These are phyloP conservation scores for Hippocampus zosterae DNA, from an alignment of 2,113 vertebrate species.

Conservation along the genomic window DNA sequence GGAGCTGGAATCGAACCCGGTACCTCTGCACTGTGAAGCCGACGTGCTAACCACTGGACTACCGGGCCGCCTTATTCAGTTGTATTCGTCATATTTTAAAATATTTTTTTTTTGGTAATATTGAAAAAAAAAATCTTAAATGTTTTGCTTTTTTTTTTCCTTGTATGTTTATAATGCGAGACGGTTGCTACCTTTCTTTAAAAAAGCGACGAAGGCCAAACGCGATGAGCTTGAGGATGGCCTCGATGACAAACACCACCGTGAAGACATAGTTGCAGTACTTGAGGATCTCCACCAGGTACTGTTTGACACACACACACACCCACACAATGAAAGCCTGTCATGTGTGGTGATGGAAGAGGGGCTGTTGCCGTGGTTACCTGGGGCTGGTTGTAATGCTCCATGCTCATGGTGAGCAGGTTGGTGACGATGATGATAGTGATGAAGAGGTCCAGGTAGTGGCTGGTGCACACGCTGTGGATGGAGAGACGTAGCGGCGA, in stretches of 20 bases:
- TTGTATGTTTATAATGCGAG: no score
- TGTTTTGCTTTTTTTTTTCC: no score
- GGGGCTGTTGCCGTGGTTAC: slow-evolving; percentile 71
- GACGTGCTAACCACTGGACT: no score
- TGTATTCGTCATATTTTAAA: no score
- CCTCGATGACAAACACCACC: slow-evolving; percentile 85
- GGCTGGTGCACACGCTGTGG: slow-evolving; percentile 90
- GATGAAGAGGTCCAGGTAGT: slow-evolving; percentile 97
- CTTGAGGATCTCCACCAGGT: slow-evolving; percentile 88
- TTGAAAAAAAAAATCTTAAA: no score
- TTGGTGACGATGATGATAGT: slow-evolving; percentile 95
- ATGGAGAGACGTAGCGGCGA: slow-evolving; percentile 81
- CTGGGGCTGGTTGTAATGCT: slow-evolving; percentile 96
- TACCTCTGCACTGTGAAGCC: no score
- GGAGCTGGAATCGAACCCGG: no score
- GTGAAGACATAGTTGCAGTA: slow-evolving; percentile 96
- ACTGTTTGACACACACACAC: slow-evolving; percentile 48
- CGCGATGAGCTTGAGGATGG: slow-evolving; percentile 83
- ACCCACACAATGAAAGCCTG: slow-evolving; percentile 20
- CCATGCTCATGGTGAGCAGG: slow-evolving; percentile 97
- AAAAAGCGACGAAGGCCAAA: slow-evolving; percentile 90
- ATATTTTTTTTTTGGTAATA: no score
- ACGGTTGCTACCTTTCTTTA: slow-evolving; percentile 82
- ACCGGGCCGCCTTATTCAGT: no score
- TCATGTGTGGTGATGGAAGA: slow-evolving; percentile 55